These are phyloP conservation scores for Atopsyche davidsoni DNA, from an alignment of 1,140 invertebrate species.

Conservation along the genomic window DNA sequence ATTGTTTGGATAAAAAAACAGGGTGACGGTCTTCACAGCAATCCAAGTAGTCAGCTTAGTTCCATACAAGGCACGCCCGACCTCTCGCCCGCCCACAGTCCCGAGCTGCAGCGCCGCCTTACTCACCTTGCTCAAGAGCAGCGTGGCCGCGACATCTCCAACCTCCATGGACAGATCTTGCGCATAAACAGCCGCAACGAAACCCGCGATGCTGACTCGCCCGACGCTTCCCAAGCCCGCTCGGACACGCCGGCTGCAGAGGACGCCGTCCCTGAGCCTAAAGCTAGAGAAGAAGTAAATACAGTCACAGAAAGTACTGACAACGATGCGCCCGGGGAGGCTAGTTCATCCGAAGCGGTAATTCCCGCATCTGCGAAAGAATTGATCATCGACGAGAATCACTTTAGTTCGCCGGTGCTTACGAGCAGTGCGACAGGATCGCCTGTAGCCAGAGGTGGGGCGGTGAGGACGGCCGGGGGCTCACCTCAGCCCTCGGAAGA, in stretches of 20 bases:
- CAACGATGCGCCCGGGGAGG: too few species aligned
- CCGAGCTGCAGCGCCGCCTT: constrained; percentile 18
- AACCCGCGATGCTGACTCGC: background rate
- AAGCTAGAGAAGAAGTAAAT: background rate
- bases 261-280: too few species aligned
- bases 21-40: constrained; percentile 18
- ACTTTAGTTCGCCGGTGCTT: constrained; percentile 25
- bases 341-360: background rate
- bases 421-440: constrained; percentile 22
- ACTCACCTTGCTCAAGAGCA: constrained; percentile 18
- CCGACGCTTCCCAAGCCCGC: background rate
- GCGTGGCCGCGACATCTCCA: constrained; percentile 1
- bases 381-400: constrained; percentile 28
- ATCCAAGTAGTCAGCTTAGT: constrained; percentile 12
- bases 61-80: constrained; percentile 21
- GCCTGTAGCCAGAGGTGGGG: constrained; percentile 10
- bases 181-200: background rate
- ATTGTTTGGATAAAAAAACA: constrained; percentile 19
- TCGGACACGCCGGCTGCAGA: background rate
- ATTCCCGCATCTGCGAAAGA: background rate
- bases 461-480: background rate
- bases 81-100: constrained; percentile 20
- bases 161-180: background rate
- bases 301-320: too few species aligned
- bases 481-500: constrained; percentile 25